phyloP scores from a whole-genome alignment of 2,888 invertebrate species.

The Leucoptera coffeella region DNA sequence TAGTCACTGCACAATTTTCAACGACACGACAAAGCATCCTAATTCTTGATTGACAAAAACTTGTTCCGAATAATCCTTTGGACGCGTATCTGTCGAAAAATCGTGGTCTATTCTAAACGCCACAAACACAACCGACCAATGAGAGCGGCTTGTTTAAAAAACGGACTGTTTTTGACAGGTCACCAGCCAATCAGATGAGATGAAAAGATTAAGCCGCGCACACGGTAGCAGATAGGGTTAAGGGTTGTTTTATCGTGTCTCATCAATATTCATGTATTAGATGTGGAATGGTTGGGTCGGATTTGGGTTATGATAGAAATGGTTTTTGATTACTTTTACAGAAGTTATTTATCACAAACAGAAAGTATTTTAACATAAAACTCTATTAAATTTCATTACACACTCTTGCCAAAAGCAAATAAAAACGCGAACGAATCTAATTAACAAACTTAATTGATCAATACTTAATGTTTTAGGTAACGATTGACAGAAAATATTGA shows the following conservation, averaged over 20 bases:
- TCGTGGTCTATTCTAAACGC: slow-evolving; percentile 12
- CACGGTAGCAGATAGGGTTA: slow-evolving; percentile 24
- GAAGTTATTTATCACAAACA: too few relatives aligned
- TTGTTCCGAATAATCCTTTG: slow-evolving; percentile 19
- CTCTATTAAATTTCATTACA: too few relatives aligned
- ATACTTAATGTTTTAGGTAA: too few relatives aligned
- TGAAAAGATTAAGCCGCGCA: slow-evolving; percentile 25
- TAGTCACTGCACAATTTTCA: slow-evolving; percentile 2
- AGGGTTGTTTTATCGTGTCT: too few relatives aligned
- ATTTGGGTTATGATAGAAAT: too few relatives aligned
- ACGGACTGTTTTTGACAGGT: slow-evolving; percentile 38
- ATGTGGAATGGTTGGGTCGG: neutral
- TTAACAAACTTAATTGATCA: too few relatives aligned
- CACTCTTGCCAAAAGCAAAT: too few relatives aligned
- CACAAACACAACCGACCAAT: slow-evolving; percentile 21
- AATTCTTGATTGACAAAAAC: slow-evolving; percentile 12
- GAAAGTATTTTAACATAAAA: too few relatives aligned
- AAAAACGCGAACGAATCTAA: too few relatives aligned
- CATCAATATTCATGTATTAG: slow-evolving; percentile 3
- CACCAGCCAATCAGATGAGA: slow-evolving; percentile 39
- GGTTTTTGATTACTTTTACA: too few relatives aligned
- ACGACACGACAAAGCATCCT: neutral
- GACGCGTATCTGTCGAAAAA: slow-evolving; percentile 17
- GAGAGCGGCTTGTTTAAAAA: slow-evolving; percentile 33
- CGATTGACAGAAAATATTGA: too few relatives aligned